Base-by-base conservation (phyloP, 1,140 invertebrate species). In the Drosophila tropicalis region DNA sequence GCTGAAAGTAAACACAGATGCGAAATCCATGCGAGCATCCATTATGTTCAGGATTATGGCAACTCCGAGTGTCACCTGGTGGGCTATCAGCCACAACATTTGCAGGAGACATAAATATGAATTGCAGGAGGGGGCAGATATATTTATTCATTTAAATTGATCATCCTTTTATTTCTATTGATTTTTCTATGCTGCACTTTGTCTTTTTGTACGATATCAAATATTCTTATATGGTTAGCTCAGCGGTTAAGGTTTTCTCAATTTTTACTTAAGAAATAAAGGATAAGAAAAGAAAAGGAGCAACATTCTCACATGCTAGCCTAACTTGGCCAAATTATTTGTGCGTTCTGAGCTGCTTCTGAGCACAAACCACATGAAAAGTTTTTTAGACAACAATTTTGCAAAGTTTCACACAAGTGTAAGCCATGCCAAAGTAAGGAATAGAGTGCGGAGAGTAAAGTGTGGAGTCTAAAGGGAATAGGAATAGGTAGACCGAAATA, bases 381-480 rank as follows among this genome's bases (percentile, higher is more conserved):
- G 89, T 67, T 87, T 87, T 87, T 89, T 80, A 83, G 84, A 87
- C 84, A 87, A 87, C 83, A 87, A 87, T 80, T 87, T 89, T 67
- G 72, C 63, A 89, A 87, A 87, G 72, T 87, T 89, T 89, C 84
- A 39, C 72, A 86, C 83, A 87, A 87, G 77, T 87, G 84, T 51
- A 51, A 22, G 9, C 44, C 17, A 51, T 22, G 17, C 9, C 44
- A 51, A 22, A 22, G 44, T 1, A 17, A 17, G 76, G 76, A 70
- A 67, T 34, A 36, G 22, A 12, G 1, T 32, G 22, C 25, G 13
- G 40, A 57, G 44, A 25, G 34, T 36, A 12, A 12, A 36, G 5
- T 29, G 29, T 29, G 5, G 6, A 29, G 5, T 29, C 29, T 29
- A 40, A 36, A 13, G 17, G 29, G 54, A 47, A 15, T 36, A 57